Base-by-base conservation (phyloP, 2,888 invertebrate species). In the Beris morrisii region DNA sequence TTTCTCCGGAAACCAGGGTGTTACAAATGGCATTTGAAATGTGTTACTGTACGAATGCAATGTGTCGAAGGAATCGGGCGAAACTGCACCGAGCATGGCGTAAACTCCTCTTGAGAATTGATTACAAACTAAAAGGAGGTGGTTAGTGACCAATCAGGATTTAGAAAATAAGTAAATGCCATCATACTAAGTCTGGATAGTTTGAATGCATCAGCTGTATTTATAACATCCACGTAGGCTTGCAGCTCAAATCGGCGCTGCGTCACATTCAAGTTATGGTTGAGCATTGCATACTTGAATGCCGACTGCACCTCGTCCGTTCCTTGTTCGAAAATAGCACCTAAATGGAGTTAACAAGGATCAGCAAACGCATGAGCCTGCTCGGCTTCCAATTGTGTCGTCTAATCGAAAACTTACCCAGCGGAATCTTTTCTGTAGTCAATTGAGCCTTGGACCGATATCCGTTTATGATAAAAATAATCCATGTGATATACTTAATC, bases 1-100 rank as follows among this genome's bases (percentile, higher is more conserved):
- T 86, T 94, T 94, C 81, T 95, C 94, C 0, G 95, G 94, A 77
- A 93, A 95, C 93, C 94, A 94, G 12, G 94, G 94, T 54, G 94
- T 94, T 69, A 95, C 89, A 79, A 95, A 95, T 46, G 95, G 95
- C 92, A 95, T 93, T 83, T 95, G 93, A 79, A 95, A 95, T 59
- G 95, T 94, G 81, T 95, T 95, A 76, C 93, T 92, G 82, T 95
- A 95, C 22, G 95, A 95, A 79, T 95, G 94, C 61, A 95, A 85
- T 5, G 94, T 95, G 82, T 95, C 94, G 79, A 95, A 95, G n/a
- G 94, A 94, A 77, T 94, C 94, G 46, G 94, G 93, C 63, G 92
- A 92, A 53, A 95, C 94, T 9, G 94, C 93, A 6, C 94, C 94
- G 72, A 95, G 82, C 91, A 95, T 92, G 0, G 93, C 90, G 76